A percentile compares a stretch with the other conserved stretches of the same genome.
These are phyloP conservation scores for Todiramphus saurophagus DNA, from an alignment of 2,113 vertebrate species.

Conservation along the genomic window DNA sequence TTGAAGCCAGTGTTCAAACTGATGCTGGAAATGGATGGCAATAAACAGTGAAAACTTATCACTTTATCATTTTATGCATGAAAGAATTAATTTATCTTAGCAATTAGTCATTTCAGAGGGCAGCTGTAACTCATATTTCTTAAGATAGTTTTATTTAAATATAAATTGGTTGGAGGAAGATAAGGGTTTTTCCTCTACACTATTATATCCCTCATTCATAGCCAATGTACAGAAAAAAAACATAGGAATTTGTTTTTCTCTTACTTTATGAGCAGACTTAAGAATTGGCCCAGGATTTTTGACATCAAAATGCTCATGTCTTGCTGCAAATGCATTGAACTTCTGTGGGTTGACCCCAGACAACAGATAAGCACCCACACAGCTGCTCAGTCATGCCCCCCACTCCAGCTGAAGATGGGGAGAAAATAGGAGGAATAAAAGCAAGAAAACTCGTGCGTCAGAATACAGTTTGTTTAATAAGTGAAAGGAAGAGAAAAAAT, in stretches of 20 bases:
- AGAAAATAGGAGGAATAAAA: background rate
- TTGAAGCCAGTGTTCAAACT: conserved; percentile 39
- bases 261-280: background rate
- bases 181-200: background rate
- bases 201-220: background rate
- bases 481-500: background rate
- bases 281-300: background rate
- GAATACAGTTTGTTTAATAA: background rate
- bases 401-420: background rate
- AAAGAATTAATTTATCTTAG: conserved; percentile 63
- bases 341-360: background rate
- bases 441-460: background rate
- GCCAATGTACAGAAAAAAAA: background rate
- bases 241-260: background rate
- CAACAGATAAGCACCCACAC: background rate
- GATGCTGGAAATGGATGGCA: background rate
- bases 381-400: accelerated
- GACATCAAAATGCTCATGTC: background rate
- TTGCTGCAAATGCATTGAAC: background rate
- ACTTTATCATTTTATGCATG: conserved; percentile 26
- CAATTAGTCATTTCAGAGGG: conserved; percentile 35
- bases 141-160: conserved; percentile 36
- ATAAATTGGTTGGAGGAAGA: conserved; percentile 20
- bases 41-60: conserved; percentile 21
- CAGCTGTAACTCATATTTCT: background rate